A percentile compares a stretch with the other conserved stretches of the same genome.
Evolutionary conservation across 2,888 invertebrate species (phyloP).

Genomic region (Andrena haemorrhoa): DNA sequence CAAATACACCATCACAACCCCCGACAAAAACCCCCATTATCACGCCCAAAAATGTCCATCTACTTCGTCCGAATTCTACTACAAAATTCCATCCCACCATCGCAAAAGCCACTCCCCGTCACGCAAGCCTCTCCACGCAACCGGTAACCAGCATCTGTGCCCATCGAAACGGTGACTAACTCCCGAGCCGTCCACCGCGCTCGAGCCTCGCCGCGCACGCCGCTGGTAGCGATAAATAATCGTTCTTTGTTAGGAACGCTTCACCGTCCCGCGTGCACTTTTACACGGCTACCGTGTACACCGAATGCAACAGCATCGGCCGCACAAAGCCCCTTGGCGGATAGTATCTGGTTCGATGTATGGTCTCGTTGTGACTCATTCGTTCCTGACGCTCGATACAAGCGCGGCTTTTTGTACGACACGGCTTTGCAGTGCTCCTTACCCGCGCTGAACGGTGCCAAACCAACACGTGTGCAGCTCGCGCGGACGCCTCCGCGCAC

Average conservation of each 20-base stretch:
- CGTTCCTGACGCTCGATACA: conserved; percentile 35
- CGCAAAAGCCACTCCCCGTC: neutral
- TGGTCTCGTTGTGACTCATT: conserved; percentile 50
- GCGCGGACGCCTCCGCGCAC: no score
- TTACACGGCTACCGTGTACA: conserved; percentile 5
- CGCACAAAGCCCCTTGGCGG: conserved; percentile 33
- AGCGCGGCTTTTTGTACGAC: conserved; percentile 15
- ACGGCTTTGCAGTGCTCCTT: neutral
- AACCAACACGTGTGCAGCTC: conserved; percentile 6
- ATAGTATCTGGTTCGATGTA: conserved; percentile 44
- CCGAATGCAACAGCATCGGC: conserved; percentile 21
- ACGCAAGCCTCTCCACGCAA: neutral
- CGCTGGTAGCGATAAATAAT: conserved; percentile 39
- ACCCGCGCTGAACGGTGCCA: conserved; percentile 1
- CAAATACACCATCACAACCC: no score
- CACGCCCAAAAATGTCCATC: no score
- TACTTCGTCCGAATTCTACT: no score
- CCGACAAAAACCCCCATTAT: neutral
- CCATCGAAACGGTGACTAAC: conserved; percentile 30
- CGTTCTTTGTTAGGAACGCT: conserved; percentile 37
- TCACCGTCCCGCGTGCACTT: conserved; percentile 22
- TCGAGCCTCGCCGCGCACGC: neutral
- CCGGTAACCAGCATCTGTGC: neutral
- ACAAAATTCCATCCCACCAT: neutral
- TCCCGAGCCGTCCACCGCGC: neutral